Conservation (phyloP, 2,113 vertebrate genomes). For the Reinhardtius hippoglossoides region DNA sequence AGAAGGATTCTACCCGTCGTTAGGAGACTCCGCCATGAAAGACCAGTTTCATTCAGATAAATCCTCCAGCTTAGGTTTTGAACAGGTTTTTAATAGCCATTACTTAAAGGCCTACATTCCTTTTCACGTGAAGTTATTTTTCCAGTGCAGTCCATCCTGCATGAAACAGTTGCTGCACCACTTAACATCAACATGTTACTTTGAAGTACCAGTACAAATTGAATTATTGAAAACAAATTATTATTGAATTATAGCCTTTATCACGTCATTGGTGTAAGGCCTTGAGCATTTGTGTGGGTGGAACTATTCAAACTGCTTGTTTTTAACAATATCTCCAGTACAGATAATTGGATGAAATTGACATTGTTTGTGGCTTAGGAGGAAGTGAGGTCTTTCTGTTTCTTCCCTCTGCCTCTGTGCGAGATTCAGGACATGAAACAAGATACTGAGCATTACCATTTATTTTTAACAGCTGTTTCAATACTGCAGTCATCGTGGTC, state of each 20-base stretch:
- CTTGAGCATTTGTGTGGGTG: constrained; percentile 4
- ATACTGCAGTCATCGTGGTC: background rate
- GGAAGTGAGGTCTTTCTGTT: background rate
- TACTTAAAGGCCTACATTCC: background rate
- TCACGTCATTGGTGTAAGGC: constrained; percentile 3
- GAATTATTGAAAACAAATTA: background rate
- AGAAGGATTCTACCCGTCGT: constrained; percentile 3
- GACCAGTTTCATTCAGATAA: constrained; percentile 21
- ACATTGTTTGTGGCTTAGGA: background rate
- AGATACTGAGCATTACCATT: background rate
- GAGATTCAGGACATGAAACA: background rate
- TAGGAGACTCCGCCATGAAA: background rate
- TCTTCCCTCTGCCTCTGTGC: background rate
- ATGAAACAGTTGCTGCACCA: background rate
- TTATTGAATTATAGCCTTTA: background rate
- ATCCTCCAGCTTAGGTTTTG: background rate
- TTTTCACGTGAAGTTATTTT: background rate
- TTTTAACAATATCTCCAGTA: constrained; percentile 25
- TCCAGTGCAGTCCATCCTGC: background rate
- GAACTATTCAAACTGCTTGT: constrained; percentile 4
- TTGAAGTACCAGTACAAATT: constrained; percentile 14
- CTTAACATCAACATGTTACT: background rate
- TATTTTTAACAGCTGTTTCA: constrained; percentile 49
- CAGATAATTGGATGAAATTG: constrained; percentile 32
- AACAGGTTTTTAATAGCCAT: background rate